These are phyloP conservation scores for Caenorhabditis afra DNA, from an alignment of 2,888 invertebrate genomes.

Conservation along the genomic window DNA sequence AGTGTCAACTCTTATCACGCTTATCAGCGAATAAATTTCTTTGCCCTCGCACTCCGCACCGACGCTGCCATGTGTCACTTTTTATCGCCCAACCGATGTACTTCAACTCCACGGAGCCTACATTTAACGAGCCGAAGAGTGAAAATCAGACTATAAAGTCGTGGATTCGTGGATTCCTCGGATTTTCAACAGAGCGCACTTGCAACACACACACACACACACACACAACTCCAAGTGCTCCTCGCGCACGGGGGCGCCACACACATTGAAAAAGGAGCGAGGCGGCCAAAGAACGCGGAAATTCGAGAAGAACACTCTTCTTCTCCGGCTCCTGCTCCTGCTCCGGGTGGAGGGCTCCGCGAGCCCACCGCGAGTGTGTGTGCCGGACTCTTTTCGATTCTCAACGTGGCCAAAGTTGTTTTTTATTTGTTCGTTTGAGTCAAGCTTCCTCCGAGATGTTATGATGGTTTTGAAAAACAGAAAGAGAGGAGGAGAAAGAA, in stretches of 20 bases:
- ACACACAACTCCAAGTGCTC: no score
- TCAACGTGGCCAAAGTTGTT: no score
- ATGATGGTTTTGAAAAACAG: neutral
- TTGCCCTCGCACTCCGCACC: no score
- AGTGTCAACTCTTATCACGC: no score
- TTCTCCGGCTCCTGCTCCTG: neutral
- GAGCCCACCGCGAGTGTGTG: no score
- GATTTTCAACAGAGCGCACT: slow-evolving; percentile 23
- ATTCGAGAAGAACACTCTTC: slow-evolving; percentile 35
- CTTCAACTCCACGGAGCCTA: neutral
- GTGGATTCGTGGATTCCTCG: no score
- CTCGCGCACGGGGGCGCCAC: no score
- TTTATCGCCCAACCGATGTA: neutral
- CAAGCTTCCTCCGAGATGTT: no score
- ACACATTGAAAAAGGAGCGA: slow-evolving; percentile 7
- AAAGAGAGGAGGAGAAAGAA: slow-evolving; percentile 3
- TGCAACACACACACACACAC: slow-evolving; percentile 6
- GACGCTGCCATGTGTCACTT: slow-evolving; percentile 9
- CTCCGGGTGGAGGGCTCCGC: no score
- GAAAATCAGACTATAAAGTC: slow-evolving; percentile 9
- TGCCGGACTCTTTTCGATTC: no score
- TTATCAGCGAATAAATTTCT: no score
- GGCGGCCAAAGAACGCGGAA: slow-evolving; percentile 14
- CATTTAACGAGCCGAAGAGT: slow-evolving; percentile 4
- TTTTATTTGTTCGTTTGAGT: no score